Evolutionary conservation across 1,140 invertebrate species (phyloP), one percentile per base, ranked within the genome.

Genomic region (Macrocentrus cingulum): DNA sequence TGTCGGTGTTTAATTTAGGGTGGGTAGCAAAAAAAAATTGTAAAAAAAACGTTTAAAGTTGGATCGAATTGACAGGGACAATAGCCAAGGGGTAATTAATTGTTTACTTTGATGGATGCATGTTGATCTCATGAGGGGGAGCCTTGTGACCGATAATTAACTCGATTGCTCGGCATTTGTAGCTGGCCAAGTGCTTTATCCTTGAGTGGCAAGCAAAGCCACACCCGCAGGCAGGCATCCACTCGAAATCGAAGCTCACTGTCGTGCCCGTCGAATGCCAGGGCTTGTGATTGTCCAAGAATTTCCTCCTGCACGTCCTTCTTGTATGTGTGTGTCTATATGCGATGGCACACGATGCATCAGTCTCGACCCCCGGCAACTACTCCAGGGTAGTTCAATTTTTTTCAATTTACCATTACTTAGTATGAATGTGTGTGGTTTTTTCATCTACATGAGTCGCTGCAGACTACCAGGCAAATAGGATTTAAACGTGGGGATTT

Each of bases 401-500:
- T n/a, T 51, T 22, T 7, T 23, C 37, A 54, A 18, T 54, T 55
- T 48, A 41, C 44, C 34, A 11, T 41, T 55, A 25, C 39, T 9
- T 41, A 56, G n/a, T n/a, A n/a, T n/a, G n/a, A n/a, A n/a, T n/a
- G n/a, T n/a, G n/a, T n/a, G n/a, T n/a, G n/a, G n/a, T n/a, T n/a
- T n/a, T n/a, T n/a, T n/a, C n/a, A n/a, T n/a, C n/a, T n/a, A n/a
- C n/a, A n/a, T n/a, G n/a, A n/a, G n/a, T n/a, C n/a, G n/a, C n/a
- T n/a, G n/a, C n/a, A n/a, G n/a, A n/a, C n/a, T n/a, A n/a, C n/a
- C n/a, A n/a, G n/a, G n/a, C n/a, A n/a, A n/a, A n/a, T n/a, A n/a
- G n/a, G n/a, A n/a, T n/a, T n/a, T n/a, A n/a, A n/a, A n/a, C n/a
- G n/a, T n/a, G n/a, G n/a, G n/a, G n/a, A n/a, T n/a, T n/a, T n/a